These are phyloP conservation scores for Paramacrobiotus metropolitanus DNA, from an alignment of 1,140 invertebrate genomes.

Conservation along the genomic window DNA sequence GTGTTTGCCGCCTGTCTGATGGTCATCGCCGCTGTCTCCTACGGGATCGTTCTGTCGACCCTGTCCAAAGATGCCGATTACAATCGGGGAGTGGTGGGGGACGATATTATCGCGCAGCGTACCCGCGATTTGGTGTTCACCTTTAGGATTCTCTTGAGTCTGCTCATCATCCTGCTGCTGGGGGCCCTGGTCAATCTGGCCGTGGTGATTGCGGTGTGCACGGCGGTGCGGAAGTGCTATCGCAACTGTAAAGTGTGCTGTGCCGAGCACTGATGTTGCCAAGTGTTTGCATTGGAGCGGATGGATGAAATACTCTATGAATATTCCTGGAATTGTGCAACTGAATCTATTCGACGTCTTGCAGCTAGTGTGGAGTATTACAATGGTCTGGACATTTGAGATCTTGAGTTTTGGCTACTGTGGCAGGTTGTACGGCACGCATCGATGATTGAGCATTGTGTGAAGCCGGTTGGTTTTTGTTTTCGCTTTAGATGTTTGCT, in stretches of 20 bases:
- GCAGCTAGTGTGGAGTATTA: too few species aligned
- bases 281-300: too few species aligned
- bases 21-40: slow-evolving; percentile 3
- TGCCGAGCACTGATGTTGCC: not conserved
- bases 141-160: not conserved
- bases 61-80: not conserved
- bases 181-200: not conserved
- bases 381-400: too few species aligned
- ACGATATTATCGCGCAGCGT: not conserved
- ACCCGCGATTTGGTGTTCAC: not conserved
- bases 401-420: too few species aligned
- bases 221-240: not conserved
- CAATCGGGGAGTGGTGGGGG: not conserved
- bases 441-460: too few species aligned
- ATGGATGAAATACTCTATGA: too few species aligned
- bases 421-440: too few species aligned
- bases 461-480: too few species aligned
- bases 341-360: too few species aligned
- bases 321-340: too few species aligned
- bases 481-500: too few species aligned
- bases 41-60: not conserved
- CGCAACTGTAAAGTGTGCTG: slow-evolving; percentile 1
- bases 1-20: not conserved
- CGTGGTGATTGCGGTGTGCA: not conserved
- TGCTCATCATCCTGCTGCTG: not conserved